These are phyloP conservation scores for Tragelaphus strepsiceros DNA, from an alignment of 2,113 vertebrate species.

Conservation along the genomic window DNA sequence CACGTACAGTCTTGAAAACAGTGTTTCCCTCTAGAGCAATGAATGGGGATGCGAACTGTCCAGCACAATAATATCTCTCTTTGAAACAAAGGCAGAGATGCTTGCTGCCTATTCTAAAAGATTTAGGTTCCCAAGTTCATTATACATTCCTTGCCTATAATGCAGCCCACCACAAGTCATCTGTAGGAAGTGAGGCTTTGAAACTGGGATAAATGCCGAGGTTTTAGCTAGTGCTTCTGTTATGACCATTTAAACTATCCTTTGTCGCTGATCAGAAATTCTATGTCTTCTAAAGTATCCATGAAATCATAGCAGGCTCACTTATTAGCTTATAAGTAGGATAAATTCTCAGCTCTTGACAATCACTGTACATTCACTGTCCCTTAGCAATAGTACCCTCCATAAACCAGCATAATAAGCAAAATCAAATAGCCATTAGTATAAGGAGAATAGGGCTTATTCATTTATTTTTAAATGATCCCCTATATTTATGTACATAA, in stretches of 20 bases:
- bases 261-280: not conserved
- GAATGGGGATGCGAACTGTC: not conserved
- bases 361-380: not conserved
- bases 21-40: not conserved
- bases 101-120: not conserved
- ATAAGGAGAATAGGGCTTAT: not conserved
- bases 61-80: not conserved
- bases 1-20: not conserved
- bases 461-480: not conserved
- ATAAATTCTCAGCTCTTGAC: not conserved
- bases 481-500: not conserved
- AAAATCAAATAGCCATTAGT: not conserved
- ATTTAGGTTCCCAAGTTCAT: not conserved
- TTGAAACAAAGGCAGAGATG: not conserved
- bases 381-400: not conserved
- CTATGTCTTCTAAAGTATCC: not conserved
- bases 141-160: not conserved
- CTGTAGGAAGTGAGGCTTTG: not conserved
- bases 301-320: not conserved
- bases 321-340: not conserved
- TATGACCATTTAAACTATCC: not conserved
- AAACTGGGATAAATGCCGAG: not conserved
- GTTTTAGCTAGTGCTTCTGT: not conserved
- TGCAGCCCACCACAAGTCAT: not conserved
- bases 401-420: not conserved